Evolutionary conservation across 2,888 invertebrate genomes (phyloP), one percentile per base, ranked within the genome.

Genomic region (Meiosimyza decipiens): DNA sequence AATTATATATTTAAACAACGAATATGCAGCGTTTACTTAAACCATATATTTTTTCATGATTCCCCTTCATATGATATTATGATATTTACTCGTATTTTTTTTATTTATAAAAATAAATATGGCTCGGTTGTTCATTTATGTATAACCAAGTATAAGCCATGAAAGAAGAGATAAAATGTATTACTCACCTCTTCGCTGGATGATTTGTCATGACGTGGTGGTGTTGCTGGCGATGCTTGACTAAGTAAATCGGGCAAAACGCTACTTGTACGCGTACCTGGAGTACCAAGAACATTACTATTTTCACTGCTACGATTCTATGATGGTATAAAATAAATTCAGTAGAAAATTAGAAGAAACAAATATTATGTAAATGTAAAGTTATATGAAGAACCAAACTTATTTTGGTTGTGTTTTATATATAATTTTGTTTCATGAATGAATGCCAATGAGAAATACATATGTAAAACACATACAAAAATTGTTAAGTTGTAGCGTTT

Each of bases 171-270:
- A 16, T 12, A 16, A 7, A 16, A 16, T 28, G 7, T 54, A 22
- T 33, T 68, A 79, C 91, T 89, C 89, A 97, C 97, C 95, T 98
- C 98, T 88, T 98, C 98, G 85, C 95, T 96, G 82, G 95, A 94
- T 79, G 95, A 93, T 87, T 97, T 97, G 89, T 98, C 97, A 85
- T 93, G 94, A 70, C 97, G 90, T 79, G 93, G 92, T 74, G 96
- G 95, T 51, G 95, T 95, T 79, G 94, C 95, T 75, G 94, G 94
- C 73, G 92, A 92, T 74, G 94, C 94, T 89, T 95, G 96, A 85
- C 97, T 97, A 79, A 98, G 91, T 80, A 98, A 91, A 89, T 98
- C 98, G 71, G 98, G 98, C 80, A 98, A 90, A 72, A 98, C 98
- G 71, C 95, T 95, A 89, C 95, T 96, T 77, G 95, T 95, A 78